Conservation (phyloP, 2,888 invertebrate genomes). For the Balanococcus diminutus region DNA sequence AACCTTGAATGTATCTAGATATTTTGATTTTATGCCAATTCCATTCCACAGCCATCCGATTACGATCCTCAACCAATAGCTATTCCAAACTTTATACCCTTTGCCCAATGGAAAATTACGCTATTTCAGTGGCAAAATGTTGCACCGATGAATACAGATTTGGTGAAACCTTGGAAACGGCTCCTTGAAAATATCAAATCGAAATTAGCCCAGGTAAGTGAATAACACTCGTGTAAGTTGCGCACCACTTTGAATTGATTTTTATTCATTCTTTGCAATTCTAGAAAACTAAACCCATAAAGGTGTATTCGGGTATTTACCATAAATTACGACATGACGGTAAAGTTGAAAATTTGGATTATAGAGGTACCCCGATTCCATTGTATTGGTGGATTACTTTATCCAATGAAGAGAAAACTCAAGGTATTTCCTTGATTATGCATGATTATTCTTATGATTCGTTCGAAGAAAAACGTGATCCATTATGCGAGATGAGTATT, state of each 20-base stretch:
- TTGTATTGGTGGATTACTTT: background rate
- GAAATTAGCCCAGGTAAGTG: background rate
- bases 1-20: too few species aligned
- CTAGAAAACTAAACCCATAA: background rate
- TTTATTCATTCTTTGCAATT: background rate
- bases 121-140: background rate
- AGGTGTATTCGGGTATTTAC: background rate
- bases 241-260: background rate
- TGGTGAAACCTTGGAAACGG: background rate
- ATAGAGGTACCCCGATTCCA: too few species aligned
- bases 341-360: too few species aligned
- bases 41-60: background rate
- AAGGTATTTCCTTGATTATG: background rate
- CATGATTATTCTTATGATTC: background rate
- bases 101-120: background rate
- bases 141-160: background rate
- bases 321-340: background rate
- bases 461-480: background rate
- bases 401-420: background rate
- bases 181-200: background rate
- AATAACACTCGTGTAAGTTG: background rate
- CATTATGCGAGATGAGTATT: background rate
- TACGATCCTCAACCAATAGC: background rate
- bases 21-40: too few species aligned
- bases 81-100: background rate